Conservation (phyloP, 2,113 vertebrate species). For the Smithornis capensis region DNA sequence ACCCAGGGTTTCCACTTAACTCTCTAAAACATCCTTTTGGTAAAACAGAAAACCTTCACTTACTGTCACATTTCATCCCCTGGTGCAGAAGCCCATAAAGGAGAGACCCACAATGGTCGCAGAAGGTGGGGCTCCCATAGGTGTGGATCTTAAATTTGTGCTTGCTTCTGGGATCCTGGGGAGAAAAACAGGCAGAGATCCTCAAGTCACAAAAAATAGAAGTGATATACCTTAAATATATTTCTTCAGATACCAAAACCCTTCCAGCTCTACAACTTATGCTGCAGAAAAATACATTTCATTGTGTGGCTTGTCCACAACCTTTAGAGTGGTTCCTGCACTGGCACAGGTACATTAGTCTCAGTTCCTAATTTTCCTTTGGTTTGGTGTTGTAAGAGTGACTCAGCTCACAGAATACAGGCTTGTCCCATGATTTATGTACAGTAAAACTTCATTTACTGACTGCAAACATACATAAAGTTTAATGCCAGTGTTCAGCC, state of each 20-base stretch:
- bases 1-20: neutral
- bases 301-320: accelerated
- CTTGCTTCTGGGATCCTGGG: slow-evolving; percentile 95
- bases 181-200: neutral
- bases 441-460: neutral
- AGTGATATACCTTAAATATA: neutral
- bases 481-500: neutral
- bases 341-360: accelerated
- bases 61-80: slow-evolving; percentile 99
- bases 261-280: neutral
- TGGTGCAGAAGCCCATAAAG: slow-evolving; percentile 97
- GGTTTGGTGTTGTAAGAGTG: neutral
- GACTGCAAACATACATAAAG: neutral
- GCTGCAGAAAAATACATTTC: neutral
- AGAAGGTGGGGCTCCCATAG: slow-evolving; percentile 95
- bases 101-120: slow-evolving; percentile 95
- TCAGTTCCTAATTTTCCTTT: neutral
- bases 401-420: neutral
- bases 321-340: accelerated
- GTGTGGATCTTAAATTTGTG: slow-evolving; percentile 99
- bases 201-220: neutral
- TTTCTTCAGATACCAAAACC: neutral
- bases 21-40: neutral
- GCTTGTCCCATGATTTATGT: neutral
- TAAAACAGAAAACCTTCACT: slow-evolving; percentile 64